Conservation (phyloP, 2,888 invertebrate genomes). For the Clostera curtula region DNA sequence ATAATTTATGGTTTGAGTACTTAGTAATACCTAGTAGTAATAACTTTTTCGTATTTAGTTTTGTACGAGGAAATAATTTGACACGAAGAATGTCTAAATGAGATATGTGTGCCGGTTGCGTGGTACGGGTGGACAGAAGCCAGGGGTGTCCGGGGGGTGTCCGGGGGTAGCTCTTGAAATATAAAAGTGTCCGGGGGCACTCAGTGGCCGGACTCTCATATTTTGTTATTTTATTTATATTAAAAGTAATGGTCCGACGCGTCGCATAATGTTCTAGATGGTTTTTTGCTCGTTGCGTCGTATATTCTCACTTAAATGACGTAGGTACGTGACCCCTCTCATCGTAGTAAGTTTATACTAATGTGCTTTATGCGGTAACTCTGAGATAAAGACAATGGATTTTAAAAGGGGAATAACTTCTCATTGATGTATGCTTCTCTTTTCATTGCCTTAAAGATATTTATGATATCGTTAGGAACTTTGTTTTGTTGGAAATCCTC, state of each 20-base stretch:
- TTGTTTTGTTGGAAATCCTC: too few species aligned
- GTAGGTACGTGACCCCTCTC: conserved; percentile 61
- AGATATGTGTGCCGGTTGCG: conserved; percentile 41
- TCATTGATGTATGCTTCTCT: too few species aligned
- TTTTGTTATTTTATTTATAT: conserved; percentile 76
- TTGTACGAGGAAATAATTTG: conserved; percentile 16
- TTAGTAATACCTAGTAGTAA: too few species aligned
- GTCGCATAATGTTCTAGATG: conserved; percentile 65
- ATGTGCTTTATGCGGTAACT: conserved; percentile 31
- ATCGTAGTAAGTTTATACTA: conserved; percentile 48
- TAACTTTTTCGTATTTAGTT: too few species aligned
- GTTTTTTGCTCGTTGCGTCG: conserved; percentile 67
- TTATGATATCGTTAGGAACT: too few species aligned
- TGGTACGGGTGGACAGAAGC: conserved; percentile 18
- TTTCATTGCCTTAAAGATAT: too few species aligned
- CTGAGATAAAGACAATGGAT: too few species aligned
- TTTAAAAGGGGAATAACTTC: too few species aligned
- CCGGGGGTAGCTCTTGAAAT: conserved; percentile 42
- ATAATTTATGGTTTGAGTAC: too few species aligned
- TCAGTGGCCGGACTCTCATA: conserved; percentile 74
- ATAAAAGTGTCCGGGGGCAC: conserved; percentile 72
- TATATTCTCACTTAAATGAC: conserved; percentile 75
- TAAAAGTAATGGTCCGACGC: conserved; percentile 71
- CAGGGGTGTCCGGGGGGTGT: conserved; percentile 28
- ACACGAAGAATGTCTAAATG: conserved; percentile 25